Percentiles rank a stretch among this genome's conserved stretches.
Conservation (phyloP, 2,113 vertebrate species). For the Eupsittula cactorum region DNA sequence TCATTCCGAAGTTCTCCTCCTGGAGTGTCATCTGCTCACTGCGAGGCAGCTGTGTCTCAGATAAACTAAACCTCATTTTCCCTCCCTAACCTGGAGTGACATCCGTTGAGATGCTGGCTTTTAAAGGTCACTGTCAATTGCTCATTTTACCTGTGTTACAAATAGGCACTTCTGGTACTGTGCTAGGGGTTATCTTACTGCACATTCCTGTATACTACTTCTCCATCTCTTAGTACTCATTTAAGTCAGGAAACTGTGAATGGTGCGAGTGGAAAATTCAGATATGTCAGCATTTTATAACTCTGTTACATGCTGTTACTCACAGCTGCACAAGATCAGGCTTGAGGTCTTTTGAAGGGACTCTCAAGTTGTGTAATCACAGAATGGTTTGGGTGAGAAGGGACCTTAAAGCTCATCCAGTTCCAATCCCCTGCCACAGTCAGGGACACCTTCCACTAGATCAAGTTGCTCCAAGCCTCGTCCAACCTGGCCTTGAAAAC, state of each 20-base stretch:
- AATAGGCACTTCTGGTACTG: neutral
- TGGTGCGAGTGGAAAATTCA: neutral
- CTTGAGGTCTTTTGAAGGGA: neutral
- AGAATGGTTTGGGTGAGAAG: neutral
- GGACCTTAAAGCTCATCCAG: neutral
- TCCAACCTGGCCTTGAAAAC: neutral
- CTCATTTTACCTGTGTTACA: neutral
- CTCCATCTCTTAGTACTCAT: neutral
- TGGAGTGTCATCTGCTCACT: neutral
- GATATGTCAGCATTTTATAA: neutral
- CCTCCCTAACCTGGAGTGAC: neutral
- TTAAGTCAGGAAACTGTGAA: neutral
- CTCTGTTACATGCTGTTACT: neutral
- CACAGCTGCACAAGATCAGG: neutral
- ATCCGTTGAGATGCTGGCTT: neutral
- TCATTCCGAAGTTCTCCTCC: neutral
- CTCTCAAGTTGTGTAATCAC: neutral
- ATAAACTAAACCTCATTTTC: neutral
- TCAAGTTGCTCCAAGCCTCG: neutral
- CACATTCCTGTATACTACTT: neutral
- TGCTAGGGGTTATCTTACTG: neutral
- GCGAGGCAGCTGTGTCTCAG: rapidly evolving
- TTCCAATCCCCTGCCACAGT: neutral
- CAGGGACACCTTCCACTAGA: neutral
- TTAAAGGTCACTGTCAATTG: neutral